Conservation (phyloP, 2,888 invertebrate genomes). For the Chrysodeixis includens region DNA sequence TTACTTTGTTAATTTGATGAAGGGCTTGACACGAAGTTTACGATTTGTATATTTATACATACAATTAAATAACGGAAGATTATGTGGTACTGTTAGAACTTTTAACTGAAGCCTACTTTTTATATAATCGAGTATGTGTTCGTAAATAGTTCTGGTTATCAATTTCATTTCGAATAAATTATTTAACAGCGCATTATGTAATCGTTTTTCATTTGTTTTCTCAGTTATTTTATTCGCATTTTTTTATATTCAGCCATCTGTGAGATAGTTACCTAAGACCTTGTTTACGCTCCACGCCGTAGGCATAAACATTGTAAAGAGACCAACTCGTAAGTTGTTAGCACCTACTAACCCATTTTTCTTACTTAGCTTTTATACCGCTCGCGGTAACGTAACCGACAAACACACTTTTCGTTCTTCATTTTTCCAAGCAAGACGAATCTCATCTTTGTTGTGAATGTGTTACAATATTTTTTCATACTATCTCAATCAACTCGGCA, state of each 20-base stretch:
- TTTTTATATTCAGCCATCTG: neutral
- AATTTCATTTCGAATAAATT: no score
- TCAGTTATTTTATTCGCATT: neutral
- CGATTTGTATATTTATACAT: slow-evolving; percentile 17
- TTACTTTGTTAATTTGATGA: slow-evolving; percentile 36
- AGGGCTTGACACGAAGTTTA: slow-evolving; percentile 24
- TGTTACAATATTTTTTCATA: slow-evolving; percentile 5
- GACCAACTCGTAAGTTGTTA: slow-evolving; percentile 45
- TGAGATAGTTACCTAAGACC: neutral
- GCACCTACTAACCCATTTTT: slow-evolving; percentile 52
- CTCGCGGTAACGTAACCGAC: slow-evolving; percentile 27
- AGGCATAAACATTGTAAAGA: slow-evolving; percentile 45
- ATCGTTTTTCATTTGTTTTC: neutral
- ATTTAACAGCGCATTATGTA: no score
- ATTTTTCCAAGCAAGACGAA: slow-evolving; percentile 20
- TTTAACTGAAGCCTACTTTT: no score
- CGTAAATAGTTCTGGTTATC: no score
- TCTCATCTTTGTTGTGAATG: slow-evolving; percentile 9
- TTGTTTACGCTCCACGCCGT: slow-evolving; percentile 33
- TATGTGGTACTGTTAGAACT: neutral
- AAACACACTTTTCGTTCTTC: slow-evolving; percentile 28
- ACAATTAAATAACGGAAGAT: slow-evolving; percentile 12
- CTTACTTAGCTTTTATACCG: slow-evolving; percentile 42
- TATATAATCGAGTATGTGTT: no score
- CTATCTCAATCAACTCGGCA: neutral